These are phyloP conservation scores for Phengaris alcon DNA, from an alignment of 2,888 invertebrate genomes.

Conservation along the genomic window DNA sequence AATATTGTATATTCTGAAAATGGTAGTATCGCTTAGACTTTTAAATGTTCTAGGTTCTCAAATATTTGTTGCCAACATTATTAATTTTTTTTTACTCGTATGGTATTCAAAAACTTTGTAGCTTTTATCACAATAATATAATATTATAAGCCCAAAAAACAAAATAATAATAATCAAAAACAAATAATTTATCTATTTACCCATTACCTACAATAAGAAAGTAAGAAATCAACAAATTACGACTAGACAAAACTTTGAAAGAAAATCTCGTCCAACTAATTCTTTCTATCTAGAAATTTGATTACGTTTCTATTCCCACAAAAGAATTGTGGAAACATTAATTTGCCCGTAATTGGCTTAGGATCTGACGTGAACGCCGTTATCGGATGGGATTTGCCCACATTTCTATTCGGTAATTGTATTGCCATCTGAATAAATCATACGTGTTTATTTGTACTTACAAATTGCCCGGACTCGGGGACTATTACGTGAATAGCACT, in stretches of 20 bases:
- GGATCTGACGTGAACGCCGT: constrained; percentile 40
- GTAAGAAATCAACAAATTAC: background rate
- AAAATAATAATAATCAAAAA: too few species aligned
- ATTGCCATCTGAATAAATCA: constrained; percentile 28
- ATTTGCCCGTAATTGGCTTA: constrained; percentile 42
- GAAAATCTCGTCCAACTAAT: background rate
- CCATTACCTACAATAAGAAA: too few species aligned
- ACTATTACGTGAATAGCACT: background rate
- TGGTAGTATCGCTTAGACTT: too few species aligned
- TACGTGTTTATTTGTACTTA: constrained; percentile 24
- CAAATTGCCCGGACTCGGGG: background rate
- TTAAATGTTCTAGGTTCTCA: background rate
- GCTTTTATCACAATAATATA: too few species aligned
- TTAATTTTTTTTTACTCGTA: too few species aligned
- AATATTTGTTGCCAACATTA: background rate
- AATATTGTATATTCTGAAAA: constrained; percentile 6
- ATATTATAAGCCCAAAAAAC: too few species aligned
- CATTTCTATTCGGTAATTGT: constrained; percentile 31
- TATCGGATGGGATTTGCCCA: constrained; percentile 31
- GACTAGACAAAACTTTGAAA: background rate
- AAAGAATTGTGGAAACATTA: constrained; percentile 35
- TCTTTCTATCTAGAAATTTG: background rate
- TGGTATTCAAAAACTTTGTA: too few species aligned
- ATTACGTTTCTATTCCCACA: constrained; percentile 26
- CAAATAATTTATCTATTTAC: too few species aligned